phyloP scores from a whole-genome alignment of 35 echinoderm and acorn worm species.

The Anneissia japonica region DNA sequence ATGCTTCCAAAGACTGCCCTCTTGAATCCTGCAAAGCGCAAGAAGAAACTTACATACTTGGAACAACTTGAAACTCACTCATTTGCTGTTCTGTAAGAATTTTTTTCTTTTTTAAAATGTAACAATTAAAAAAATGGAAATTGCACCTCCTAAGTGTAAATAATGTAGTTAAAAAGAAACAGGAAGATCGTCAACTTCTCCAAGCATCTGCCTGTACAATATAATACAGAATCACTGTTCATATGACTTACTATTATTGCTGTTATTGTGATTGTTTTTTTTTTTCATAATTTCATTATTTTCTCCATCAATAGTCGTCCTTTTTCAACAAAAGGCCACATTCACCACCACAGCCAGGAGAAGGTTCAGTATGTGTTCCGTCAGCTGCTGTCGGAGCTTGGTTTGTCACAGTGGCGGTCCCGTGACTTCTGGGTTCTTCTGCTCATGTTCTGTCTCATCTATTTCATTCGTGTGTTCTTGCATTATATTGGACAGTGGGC shows the following conservation, averaged over 20 bases:
- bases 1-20: constrained; percentile 95
- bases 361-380: constrained; percentile 87
- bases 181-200: no score
- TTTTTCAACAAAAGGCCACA: constrained; percentile 91
- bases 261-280: no score
- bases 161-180: no score
- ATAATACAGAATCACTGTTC: no score
- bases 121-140: no score
- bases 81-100: constrained; percentile 92
- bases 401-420: constrained; percentile 92
- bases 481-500: constrained; percentile 96
- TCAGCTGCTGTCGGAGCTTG: constrained; percentile 80
- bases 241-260: no score
- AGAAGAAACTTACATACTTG: constrained; percentile 85
- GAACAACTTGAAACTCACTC: constrained; percentile 78
- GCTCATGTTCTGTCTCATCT: constrained; percentile 68
- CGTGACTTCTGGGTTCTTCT: constrained; percentile 95
- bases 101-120: background rate
- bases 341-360: constrained; percentile 66
- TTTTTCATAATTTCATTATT: background rate
- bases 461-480: constrained; percentile 79
- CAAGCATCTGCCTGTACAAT: no score
- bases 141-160: no score
- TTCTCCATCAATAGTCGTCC: constrained; percentile 31
- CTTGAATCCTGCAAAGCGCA: constrained; percentile 64